Evolutionary conservation across 2,888 invertebrate genomes (phyloP).

Genomic region (Nomada flava): DNA sequence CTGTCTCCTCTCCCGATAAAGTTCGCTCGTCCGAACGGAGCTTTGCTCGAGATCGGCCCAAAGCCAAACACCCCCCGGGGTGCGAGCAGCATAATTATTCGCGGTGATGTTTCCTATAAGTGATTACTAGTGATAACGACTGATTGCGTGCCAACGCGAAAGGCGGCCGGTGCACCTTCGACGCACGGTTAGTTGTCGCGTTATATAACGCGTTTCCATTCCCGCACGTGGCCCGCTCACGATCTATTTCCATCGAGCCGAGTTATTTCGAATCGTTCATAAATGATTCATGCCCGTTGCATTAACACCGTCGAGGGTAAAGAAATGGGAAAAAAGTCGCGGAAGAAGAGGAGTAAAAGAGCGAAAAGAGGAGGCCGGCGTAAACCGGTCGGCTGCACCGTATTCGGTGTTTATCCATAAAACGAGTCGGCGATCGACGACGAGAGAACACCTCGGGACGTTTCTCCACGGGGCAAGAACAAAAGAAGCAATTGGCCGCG

Average conservation of each 20-base stretch:
- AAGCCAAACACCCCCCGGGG: not conserved
- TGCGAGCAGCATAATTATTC: slow-evolving; percentile 24
- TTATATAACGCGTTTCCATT: slow-evolving; percentile 41
- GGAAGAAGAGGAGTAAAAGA: not conserved
- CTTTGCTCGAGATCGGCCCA: not conserved
- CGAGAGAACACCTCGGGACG: slow-evolving; percentile 39
- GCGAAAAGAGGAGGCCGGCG: not conserved
- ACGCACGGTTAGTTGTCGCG: slow-evolving; percentile 15
- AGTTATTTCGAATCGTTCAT: slow-evolving; percentile 64
- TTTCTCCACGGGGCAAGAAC: slow-evolving; percentile 40
- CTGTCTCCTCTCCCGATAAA: too few species aligned
- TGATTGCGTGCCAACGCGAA: slow-evolving; percentile 36
- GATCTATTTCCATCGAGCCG: slow-evolving; percentile 55
- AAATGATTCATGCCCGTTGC: slow-evolving; percentile 59
- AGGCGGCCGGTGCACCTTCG: slow-evolving; percentile 6
- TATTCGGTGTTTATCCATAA: slow-evolving; percentile 63
- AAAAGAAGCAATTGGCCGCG: slow-evolving; percentile 64
- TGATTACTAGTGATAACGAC: too few species aligned
- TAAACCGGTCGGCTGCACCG: slow-evolving; percentile 30
- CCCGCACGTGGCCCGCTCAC: slow-evolving; percentile 6
- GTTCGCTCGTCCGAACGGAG: slow-evolving; percentile 1
- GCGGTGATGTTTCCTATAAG: slow-evolving; percentile 30
- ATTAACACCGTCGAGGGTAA: slow-evolving; percentile 42
- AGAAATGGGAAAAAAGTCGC: not conserved
- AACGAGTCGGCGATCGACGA: slow-evolving; percentile 46